Percentiles rank a stretch among this genome's conserved stretches.
phyloP scores from a whole-genome alignment of 1,140 invertebrate species.

The Leptinotarsa undecemlineata region DNA sequence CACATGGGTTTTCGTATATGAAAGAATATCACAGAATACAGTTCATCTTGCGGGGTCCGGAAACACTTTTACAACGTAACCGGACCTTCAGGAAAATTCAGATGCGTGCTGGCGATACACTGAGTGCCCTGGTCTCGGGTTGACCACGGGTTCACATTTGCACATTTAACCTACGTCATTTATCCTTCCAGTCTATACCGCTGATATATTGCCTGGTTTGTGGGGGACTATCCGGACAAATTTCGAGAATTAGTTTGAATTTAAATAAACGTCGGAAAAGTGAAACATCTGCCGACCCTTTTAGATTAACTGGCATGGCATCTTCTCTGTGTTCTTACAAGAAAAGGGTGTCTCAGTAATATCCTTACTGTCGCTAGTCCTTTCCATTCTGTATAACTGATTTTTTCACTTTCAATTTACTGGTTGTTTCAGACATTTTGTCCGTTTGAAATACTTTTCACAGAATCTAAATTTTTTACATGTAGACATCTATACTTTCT shows the following conservation, averaged over 20 bases:
- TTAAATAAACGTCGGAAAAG: not conserved
- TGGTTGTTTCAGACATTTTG: no score
- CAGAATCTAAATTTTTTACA: no score
- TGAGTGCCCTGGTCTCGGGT: conserved; percentile 10
- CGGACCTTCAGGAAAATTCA: conserved; percentile 9
- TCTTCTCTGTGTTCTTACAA: no score
- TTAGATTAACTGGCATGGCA: no score
- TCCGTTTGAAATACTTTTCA: no score
- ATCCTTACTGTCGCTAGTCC: no score
- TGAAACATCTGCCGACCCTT: no score
- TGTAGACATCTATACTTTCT: no score
- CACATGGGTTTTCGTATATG: not conserved
- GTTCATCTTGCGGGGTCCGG: conserved; percentile 13
- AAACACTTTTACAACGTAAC: not conserved
- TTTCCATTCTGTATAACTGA: no score
- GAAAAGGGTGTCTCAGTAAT: no score
- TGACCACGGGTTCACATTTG: conserved; percentile 12
- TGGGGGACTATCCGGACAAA: conserved; percentile 1
- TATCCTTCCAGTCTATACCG: conserved; percentile 12
- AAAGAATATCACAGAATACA: conserved; percentile 2
- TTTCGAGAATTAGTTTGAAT: conserved; percentile 15
- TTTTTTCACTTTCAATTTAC: no score
- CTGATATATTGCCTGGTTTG: conserved; percentile 18
- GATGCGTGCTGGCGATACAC: not conserved
- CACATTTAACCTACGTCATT: conserved; percentile 18